Evolutionary conservation across 1,140 invertebrate species (phyloP).

Genomic region (Temnothorax longispinosus): DNA sequence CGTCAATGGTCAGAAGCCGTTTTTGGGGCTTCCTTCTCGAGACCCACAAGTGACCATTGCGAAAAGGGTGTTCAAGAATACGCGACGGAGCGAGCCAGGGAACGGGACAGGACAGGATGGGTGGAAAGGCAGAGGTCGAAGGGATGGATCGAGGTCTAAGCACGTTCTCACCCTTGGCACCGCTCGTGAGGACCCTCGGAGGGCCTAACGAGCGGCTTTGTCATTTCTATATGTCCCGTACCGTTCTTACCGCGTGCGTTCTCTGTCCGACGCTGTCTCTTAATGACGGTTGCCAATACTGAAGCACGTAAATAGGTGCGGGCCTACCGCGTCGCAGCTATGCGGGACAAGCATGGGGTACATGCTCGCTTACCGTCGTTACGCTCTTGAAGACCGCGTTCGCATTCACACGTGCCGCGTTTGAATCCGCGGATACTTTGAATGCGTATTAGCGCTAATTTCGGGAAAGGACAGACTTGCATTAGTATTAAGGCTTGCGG

Average conservation of each 20-base stretch:
- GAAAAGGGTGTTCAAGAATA: conserved; percentile 72
- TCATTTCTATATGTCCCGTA: conserved; percentile 79
- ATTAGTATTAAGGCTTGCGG: conserved; percentile 63
- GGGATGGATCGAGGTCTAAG: conserved; percentile 82
- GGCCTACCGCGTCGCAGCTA: conserved; percentile 46
- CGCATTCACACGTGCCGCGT: conserved; percentile 63
- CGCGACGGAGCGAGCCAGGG: conserved; percentile 65
- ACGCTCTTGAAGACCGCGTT: conserved; percentile 60
- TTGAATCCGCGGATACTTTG: conserved; percentile 64
- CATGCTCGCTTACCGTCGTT: conserved; percentile 68
- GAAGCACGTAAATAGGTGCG: conserved; percentile 73
- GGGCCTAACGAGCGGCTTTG: conserved; percentile 85
- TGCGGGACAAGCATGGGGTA: conserved; percentile 44
- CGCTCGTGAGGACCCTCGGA: conserved; percentile 83
- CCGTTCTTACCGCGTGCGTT: conserved; percentile 51
- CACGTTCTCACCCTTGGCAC: conserved; percentile 84
- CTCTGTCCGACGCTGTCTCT: conserved; percentile 67
- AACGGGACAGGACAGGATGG: conserved; percentile 59
- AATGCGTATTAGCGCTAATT: conserved; percentile 67
- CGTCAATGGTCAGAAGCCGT: conserved; percentile 52
- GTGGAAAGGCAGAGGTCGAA: conserved; percentile 76
- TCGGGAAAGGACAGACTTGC: conserved; percentile 35
- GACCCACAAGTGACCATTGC: conserved; percentile 73
- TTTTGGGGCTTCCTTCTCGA: conserved; percentile 50
- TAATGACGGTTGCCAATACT: conserved; percentile 78